These are phyloP conservation scores for Chrosomus eos DNA, from an alignment of 2,797 vertebrate genomes.

Conservation along the genomic window DNA sequence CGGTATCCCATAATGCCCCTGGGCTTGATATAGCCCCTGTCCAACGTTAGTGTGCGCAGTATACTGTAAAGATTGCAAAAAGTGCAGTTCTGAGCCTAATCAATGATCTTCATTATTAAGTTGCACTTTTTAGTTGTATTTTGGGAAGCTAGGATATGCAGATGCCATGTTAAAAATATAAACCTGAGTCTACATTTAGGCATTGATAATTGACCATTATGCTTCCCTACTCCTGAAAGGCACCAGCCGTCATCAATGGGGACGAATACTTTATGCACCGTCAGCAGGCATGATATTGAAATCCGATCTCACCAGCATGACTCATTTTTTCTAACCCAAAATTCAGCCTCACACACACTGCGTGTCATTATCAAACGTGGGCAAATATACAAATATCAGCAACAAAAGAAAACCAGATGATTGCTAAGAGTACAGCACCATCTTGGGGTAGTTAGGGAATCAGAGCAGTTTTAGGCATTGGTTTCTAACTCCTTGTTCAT, in stretches of 20 bases:
- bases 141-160: neutral
- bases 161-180: neutral
- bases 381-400: neutral
- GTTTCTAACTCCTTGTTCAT: conserved; percentile 28
- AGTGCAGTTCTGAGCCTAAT: neutral
- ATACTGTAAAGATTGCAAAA: neutral
- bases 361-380: conserved; percentile 2
- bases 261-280: neutral
- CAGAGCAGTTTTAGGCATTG: conserved; percentile 11
- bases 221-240: neutral
- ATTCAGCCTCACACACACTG: neutral
- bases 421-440: conserved; percentile 63
- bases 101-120: neutral
- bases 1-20: neutral
- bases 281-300: neutral
- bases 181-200: neutral
- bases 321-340: neutral
- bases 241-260: neutral
- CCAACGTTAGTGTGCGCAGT: neutral
- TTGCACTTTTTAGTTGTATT: neutral
- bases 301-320: neutral
- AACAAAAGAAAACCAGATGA: conserved; percentile 10
- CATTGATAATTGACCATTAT: neutral
- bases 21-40: conserved; percentile 17
- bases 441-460: conserved; percentile 58